Conservation (phyloP, 2,797 vertebrate genomes). For the Natrix natrix region DNA sequence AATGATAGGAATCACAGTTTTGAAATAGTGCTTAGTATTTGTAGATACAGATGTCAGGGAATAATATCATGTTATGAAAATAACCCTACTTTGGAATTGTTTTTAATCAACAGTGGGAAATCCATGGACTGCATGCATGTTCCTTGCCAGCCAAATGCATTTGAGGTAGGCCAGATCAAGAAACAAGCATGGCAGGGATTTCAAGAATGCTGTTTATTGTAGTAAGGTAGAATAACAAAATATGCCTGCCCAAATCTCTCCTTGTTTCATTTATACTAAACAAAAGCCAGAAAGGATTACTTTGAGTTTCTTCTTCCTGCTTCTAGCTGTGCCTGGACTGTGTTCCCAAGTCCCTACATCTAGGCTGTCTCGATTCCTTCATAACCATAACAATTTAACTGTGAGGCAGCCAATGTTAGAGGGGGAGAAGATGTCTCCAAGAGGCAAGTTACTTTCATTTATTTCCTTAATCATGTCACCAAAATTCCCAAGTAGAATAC, state of each 20-base stretch:
- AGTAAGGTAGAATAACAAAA: not conserved
- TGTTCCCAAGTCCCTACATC: not conserved
- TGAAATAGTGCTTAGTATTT: not conserved
- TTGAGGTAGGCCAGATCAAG: not conserved
- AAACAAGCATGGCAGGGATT: not conserved
- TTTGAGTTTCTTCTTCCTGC: not conserved
- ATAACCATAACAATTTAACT: not conserved
- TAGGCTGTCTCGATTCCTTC: not conserved
- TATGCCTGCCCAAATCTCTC: not conserved
- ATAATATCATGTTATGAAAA: not conserved
- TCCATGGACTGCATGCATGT: not conserved
- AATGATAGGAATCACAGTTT: not conserved
- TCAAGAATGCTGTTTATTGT: not conserved
- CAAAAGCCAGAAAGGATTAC: not conserved
- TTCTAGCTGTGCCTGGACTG: not conserved
- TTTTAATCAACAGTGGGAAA: not conserved
- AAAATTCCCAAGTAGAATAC: not conserved
- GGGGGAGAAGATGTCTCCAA: not conserved
- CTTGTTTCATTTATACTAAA: not conserved
- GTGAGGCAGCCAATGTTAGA: not conserved
- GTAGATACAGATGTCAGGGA: not conserved
- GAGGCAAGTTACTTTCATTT: not conserved
- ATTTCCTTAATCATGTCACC: not conserved
- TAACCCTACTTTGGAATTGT: not conserved
- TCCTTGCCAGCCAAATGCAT: not conserved